Evolutionary conservation across 2,888 invertebrate genomes (phyloP).

Genomic region (Thelaira solivaga): DNA sequence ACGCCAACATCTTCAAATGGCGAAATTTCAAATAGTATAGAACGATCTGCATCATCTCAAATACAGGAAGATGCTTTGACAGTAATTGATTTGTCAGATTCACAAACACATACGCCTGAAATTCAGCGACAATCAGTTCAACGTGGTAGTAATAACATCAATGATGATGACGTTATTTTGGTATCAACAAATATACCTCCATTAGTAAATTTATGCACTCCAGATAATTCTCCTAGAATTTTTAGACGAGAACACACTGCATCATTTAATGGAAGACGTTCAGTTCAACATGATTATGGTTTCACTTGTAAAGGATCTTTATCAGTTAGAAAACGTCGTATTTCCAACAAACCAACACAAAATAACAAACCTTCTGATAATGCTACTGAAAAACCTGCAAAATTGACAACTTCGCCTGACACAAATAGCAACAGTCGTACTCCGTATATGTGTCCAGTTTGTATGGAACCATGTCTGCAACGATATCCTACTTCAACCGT

Average conservation of each 20-base stretch:
- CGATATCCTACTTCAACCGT: slow-evolving; percentile 67
- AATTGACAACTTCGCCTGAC: neutral
- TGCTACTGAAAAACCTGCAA: neutral
- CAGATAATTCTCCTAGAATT: neutral
- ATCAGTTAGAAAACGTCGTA: neutral
- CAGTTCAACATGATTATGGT: too few relatives aligned
- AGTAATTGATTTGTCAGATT: slow-evolving; percentile 48
- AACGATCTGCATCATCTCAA: neutral
- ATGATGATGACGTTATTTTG: slow-evolving; percentile 62
- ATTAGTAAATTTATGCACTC: slow-evolving; percentile 63
- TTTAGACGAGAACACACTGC: too few relatives aligned
- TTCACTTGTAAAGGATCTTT: neutral
- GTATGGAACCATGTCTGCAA: slow-evolving; percentile 65
- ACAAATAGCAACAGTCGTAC: neutral
- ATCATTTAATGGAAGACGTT: slow-evolving; percentile 18
- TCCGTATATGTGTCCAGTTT: slow-evolving; percentile 69
- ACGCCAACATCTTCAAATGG: too few relatives aligned
- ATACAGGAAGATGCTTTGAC: neutral
- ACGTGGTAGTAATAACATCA: neutral
- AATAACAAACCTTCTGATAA: neutral
- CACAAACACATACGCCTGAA: slow-evolving; percentile 14
- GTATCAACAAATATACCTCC: slow-evolving; percentile 50
- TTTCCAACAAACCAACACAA: neutral
- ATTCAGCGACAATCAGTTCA: neutral
- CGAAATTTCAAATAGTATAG: too few relatives aligned